Conservation (phyloP, 2,888 invertebrate species). For the Congeria kusceri region DNA sequence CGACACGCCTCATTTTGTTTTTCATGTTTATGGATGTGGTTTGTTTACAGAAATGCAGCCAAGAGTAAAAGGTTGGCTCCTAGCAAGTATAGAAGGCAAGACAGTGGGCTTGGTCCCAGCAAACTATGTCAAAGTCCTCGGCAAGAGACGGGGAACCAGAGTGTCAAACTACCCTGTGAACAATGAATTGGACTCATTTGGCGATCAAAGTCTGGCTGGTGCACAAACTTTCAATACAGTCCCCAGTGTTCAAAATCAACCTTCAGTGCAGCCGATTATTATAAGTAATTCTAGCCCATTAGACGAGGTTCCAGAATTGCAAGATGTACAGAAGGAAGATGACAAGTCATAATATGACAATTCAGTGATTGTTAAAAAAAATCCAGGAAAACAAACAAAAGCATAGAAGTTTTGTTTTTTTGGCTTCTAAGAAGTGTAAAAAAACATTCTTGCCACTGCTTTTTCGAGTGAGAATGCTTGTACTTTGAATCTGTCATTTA, state of each 20-base stretch:
- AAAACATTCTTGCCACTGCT: no score
- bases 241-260: conserved; percentile 1
- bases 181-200: conserved; percentile 19
- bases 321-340: neutral
- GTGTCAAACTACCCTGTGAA: conserved; percentile 32
- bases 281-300: conserved; percentile 23
- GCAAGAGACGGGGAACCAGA: conserved; percentile 79
- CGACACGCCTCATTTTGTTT: no score
- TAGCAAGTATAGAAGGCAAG: conserved; percentile 86
- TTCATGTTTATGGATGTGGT: no score
- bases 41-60: conserved; percentile 90
- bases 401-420: no score
- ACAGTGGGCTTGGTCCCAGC: conserved; percentile 87
- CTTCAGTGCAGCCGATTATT: conserved; percentile 14
- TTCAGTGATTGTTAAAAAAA: no score
- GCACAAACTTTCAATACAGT: neutral
- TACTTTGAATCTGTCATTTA: no score
- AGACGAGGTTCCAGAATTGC: conserved; percentile 26
- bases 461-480: no score
- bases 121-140: conserved; percentile 87
- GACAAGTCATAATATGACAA: conserved; percentile 4
- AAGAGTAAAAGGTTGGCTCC: conserved; percentile 87
- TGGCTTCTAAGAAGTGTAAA: no score
- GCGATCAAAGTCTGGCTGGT: conserved; percentile 28
- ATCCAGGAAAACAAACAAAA: no score